A percentile compares a stretch with the other conserved stretches of the same genome.
phyloP scores from a whole-genome alignment of 2,113 vertebrate species.

The Hemiprocne comata region DNA sequence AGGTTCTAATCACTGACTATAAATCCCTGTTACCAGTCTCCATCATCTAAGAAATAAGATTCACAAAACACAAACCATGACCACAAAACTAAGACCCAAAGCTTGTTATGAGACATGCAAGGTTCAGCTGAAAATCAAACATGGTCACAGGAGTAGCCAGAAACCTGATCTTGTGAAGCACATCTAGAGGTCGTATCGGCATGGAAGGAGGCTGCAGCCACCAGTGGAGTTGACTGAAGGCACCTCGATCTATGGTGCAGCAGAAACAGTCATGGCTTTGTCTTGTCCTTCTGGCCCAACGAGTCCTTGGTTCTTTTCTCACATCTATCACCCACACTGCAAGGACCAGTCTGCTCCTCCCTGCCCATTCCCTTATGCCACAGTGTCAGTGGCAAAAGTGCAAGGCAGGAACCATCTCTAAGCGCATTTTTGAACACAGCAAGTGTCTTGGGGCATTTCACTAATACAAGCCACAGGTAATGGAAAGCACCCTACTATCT shows the following conservation, averaged over 20 bases:
- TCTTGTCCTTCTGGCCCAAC: background rate
- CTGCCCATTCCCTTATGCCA: background rate
- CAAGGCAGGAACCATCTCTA: background rate
- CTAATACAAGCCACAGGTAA: background rate
- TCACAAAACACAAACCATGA: background rate
- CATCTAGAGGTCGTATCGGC: background rate
- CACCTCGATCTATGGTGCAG: fast-evolving
- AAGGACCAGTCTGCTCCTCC: background rate
- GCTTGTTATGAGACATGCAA: background rate
- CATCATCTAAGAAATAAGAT: background rate
- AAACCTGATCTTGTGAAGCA: background rate
- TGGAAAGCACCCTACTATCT: background rate
- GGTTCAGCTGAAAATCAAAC: background rate
- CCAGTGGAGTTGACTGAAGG: background rate
- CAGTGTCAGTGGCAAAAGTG: background rate
- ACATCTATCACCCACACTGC: background rate
- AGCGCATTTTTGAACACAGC: background rate
- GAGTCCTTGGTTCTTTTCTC: background rate
- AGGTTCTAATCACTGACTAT: background rate
- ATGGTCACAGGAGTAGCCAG: background rate
- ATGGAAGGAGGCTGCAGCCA: background rate
- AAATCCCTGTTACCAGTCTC: background rate
- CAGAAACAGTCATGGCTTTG: background rate
- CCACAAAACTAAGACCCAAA: background rate
- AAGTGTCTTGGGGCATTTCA: background rate